These are phyloP conservation scores for Tretioscincus oriximinensis DNA, from an alignment of 2,113 vertebrate species.

Conservation along the genomic window DNA sequence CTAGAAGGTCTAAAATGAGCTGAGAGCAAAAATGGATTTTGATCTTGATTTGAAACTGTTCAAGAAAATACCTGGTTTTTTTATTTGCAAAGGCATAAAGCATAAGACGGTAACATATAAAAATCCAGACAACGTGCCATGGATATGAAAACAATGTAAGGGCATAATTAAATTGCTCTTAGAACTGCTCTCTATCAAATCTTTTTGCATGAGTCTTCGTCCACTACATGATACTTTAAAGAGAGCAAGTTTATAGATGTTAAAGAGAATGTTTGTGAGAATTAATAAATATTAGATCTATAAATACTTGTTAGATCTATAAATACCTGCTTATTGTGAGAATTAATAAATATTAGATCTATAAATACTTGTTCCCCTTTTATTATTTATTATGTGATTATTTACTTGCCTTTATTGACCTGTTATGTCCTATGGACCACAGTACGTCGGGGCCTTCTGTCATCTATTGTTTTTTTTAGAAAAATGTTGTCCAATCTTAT, in stretches of 20 bases:
- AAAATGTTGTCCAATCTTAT: too few relatives aligned
- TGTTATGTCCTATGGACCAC: too few relatives aligned
- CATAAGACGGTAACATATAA: background rate
- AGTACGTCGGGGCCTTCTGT: too few relatives aligned
- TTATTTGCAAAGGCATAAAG: background rate
- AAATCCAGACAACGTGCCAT: background rate
- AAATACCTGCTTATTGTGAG: too few relatives aligned
- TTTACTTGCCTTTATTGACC: too few relatives aligned
- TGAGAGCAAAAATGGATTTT: background rate
- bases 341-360: too few relatives aligned
- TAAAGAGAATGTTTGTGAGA: background rate
- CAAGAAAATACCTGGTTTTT: background rate
- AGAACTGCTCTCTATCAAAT: background rate
- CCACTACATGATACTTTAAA: background rate
- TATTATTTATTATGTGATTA: too few relatives aligned
- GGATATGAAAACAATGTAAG: background rate
- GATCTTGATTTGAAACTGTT: slow-evolving; percentile 10
- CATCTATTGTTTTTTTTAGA: too few relatives aligned
- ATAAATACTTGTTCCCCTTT: too few relatives aligned
- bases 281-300: background rate
- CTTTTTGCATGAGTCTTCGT: background rate
- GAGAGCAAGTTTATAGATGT: background rate
- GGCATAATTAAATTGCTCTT: background rate
- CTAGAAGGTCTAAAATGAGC: background rate
- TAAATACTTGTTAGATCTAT: background rate